Percentiles rank a stretch among this genome's conserved stretches.
Evolutionary conservation across 2,113 vertebrate genomes (phyloP).

Genomic region (Zosterops lateralis): DNA sequence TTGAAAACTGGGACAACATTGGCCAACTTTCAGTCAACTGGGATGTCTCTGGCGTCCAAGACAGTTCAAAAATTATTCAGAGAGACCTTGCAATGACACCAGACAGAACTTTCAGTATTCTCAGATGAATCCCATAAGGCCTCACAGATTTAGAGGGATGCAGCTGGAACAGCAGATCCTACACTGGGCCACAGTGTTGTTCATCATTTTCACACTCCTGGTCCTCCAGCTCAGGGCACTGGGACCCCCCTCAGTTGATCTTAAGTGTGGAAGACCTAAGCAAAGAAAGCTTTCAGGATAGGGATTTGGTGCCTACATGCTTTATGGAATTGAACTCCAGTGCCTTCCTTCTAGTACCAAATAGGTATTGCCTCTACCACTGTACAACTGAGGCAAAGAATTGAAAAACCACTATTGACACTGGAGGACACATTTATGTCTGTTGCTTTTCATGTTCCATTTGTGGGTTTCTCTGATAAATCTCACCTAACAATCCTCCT

Average conservation of each 20-base stretch:
- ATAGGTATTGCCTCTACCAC: background rate
- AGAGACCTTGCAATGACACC: background rate
- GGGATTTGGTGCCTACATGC: background rate
- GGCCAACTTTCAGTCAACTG: background rate
- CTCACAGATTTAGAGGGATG: background rate
- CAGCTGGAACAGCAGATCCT: background rate
- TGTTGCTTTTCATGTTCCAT: background rate
- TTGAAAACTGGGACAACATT: background rate
- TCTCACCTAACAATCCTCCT: background rate
- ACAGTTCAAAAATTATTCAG: background rate
- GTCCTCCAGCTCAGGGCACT: background rate
- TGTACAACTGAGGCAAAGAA: background rate
- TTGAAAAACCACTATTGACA: background rate
- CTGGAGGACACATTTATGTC: background rate
- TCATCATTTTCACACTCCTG: rapidly evolving
- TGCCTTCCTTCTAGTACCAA: background rate
- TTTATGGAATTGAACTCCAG: background rate
- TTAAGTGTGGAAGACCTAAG: background rate
- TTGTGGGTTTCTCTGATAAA: background rate
- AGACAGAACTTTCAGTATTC: background rate
- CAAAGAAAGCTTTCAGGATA: background rate
- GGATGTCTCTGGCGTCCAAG: background rate
- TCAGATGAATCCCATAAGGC: background rate
- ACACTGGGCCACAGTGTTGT: background rate
- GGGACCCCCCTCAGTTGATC: rapidly evolving